These are phyloP conservation scores for Cylloceria caligata DNA, from an alignment of 2,888 invertebrate species.

Conservation along the genomic window DNA sequence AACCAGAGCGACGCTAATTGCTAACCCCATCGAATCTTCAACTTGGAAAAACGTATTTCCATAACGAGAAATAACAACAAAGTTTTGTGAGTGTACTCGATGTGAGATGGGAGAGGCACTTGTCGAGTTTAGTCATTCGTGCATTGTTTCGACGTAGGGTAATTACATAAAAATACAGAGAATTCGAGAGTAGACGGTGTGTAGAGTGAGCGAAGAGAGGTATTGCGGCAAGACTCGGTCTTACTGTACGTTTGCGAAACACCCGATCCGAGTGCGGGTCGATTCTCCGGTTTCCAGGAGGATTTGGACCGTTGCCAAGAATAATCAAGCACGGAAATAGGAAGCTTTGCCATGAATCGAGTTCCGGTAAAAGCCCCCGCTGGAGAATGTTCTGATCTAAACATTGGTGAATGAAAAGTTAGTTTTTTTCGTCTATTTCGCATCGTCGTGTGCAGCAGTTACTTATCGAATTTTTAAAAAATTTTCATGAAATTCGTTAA, in stretches of 20 bases:
- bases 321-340: slow-evolving; percentile 56
- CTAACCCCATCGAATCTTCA: not conserved
- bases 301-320: slow-evolving; percentile 66
- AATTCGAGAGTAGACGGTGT: slow-evolving; percentile 44
- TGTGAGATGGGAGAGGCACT: slow-evolving; percentile 17
- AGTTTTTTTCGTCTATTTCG: not conserved
- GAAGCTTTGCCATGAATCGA: slow-evolving; percentile 12
- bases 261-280: slow-evolving; percentile 42
- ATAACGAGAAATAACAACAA: slow-evolving; percentile 6
- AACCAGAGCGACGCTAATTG: not conserved
- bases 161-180: slow-evolving; percentile 46
- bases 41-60: not conserved
- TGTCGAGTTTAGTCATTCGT: slow-evolving; percentile 18
- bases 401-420: not conserved
- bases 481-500: not conserved
- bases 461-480: not conserved
- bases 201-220: slow-evolving; percentile 36
- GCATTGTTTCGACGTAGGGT: slow-evolving; percentile 45
- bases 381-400: not conserved
- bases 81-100: slow-evolving; percentile 33
- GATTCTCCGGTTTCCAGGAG: slow-evolving; percentile 57
- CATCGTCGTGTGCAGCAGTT: not conserved
- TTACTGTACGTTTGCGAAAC: slow-evolving; percentile 40
- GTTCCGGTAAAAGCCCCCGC: slow-evolving; percentile 30
- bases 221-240: slow-evolving; percentile 51